phyloP scores from a whole-genome alignment of 2,797 vertebrate genomes.

The Scolopax rusticola region DNA sequence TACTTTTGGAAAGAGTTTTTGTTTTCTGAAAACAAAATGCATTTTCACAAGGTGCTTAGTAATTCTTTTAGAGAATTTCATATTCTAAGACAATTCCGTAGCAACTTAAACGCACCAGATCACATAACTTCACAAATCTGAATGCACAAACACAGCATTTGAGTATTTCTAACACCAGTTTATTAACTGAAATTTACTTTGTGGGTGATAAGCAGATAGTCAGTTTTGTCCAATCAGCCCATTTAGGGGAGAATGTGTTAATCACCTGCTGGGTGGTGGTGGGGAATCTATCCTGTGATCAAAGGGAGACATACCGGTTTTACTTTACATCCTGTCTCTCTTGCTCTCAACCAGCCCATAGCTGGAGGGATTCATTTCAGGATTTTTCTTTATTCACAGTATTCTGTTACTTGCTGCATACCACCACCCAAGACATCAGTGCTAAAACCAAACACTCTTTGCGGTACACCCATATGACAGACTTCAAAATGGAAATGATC shows the following conservation, averaged over 20 bases:
- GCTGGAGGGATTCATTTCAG: slow-evolving; percentile 81
- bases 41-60: not conserved
- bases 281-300: slow-evolving; percentile 80
- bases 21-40: not conserved
- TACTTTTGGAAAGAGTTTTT: not conserved
- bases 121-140: not conserved
- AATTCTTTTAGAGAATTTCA: not conserved
- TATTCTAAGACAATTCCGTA: not conserved
- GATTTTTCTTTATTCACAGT: slow-evolving; percentile 78
- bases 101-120: not conserved
- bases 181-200: slow-evolving; percentile 7
- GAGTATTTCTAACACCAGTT: not conserved
- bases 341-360: slow-evolving; percentile 71
- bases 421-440: slow-evolving; percentile 62
- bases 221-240: not conserved
- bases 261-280: slow-evolving; percentile 79
- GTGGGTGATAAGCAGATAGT: slow-evolving; percentile 8
- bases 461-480: slow-evolving; percentile 77
- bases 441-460: slow-evolving; percentile 74
- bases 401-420: slow-evolving; percentile 81
- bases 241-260: slow-evolving; percentile 56
- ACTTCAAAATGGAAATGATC: slow-evolving; percentile 81
- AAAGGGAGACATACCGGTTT: slow-evolving; percentile 79
- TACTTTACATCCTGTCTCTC: slow-evolving; percentile 81
- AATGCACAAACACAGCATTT: not conserved